phyloP scores from a whole-genome alignment of 2,113 vertebrate species.

The Hepsetus odoe region DNA sequence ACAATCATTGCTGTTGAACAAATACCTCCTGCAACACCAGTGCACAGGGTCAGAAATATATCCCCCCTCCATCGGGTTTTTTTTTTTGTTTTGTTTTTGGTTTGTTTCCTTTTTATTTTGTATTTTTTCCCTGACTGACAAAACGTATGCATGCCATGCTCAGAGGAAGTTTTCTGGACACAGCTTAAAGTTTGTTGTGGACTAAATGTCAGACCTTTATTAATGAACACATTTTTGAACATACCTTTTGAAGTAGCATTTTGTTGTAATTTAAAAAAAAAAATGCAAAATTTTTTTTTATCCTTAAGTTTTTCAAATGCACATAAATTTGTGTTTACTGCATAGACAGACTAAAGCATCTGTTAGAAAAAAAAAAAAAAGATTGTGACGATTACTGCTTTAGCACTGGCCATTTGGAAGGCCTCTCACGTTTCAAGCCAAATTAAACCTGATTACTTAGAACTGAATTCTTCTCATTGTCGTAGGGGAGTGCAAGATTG shows the following conservation, averaged over 20 bases:
- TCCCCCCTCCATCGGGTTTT: background rate
- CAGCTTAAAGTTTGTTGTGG: background rate
- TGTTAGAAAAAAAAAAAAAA: background rate
- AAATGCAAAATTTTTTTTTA: background rate
- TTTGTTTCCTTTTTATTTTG: too few species aligned
- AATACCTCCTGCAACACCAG: constrained; percentile 56
- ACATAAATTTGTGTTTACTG: background rate
- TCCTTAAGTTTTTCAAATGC: background rate
- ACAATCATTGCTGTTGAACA: constrained; percentile 49
- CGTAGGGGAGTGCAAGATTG: background rate
- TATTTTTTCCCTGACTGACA: background rate
- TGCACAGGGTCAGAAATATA: constrained; percentile 44
- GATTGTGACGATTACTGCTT: constrained; percentile 1
- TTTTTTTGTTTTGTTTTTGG: too few species aligned
- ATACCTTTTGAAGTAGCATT: constrained; percentile 1
- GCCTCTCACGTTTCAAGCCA: background rate
- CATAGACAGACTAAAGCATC: background rate
- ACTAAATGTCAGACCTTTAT: background rate
- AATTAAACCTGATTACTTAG: background rate
- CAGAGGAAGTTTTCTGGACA: constrained; percentile 6
- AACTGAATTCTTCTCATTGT: background rate
- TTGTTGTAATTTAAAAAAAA: background rate
- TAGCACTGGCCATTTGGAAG: background rate
- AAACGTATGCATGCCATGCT: background rate
- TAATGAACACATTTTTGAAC: constrained; percentile 5